Conservation (phyloP, 1,140 invertebrate species). For the Micrasema longulum region DNA sequence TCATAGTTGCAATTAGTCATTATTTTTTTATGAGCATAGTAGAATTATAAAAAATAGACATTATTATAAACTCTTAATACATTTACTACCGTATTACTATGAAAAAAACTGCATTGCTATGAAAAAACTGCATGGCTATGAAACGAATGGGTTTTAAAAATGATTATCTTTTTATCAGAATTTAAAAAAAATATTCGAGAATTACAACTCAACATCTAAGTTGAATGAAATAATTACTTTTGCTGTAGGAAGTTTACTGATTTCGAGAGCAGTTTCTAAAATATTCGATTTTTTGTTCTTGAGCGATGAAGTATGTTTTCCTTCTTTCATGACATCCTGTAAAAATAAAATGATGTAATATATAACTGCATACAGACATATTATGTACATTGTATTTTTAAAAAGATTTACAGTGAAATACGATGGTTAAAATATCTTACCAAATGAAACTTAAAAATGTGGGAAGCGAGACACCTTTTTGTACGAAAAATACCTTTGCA, state of each 20-base stretch:
- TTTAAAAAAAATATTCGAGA: background rate
- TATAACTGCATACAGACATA: background rate
- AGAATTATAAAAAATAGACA: too few relatives aligned
- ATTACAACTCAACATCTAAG: background rate
- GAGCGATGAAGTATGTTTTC: background rate
- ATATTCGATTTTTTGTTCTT: slow-evolving; percentile 1
- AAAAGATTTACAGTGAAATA: background rate
- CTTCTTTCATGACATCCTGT: too few relatives aligned
- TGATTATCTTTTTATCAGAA: background rate
- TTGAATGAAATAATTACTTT: background rate
- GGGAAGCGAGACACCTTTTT: background rate
- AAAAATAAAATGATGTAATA: too few relatives aligned
- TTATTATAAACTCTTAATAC: too few relatives aligned
- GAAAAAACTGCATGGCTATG: too few relatives aligned
- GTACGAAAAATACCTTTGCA: slow-evolving; percentile 1
- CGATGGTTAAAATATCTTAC: background rate
- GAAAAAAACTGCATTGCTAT: too few relatives aligned
- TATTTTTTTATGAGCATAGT: too few relatives aligned
- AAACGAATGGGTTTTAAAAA: background rate
- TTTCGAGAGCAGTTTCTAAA: slow-evolving; percentile 16
- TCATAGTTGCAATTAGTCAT: too few relatives aligned
- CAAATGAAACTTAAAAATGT: slow-evolving; percentile 21
- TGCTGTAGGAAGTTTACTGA: background rate
- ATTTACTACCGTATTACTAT: too few relatives aligned
- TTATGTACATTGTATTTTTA: background rate